Conservation (phyloP, 2,797 vertebrate species). For the Halcyon smyrnensis region DNA sequence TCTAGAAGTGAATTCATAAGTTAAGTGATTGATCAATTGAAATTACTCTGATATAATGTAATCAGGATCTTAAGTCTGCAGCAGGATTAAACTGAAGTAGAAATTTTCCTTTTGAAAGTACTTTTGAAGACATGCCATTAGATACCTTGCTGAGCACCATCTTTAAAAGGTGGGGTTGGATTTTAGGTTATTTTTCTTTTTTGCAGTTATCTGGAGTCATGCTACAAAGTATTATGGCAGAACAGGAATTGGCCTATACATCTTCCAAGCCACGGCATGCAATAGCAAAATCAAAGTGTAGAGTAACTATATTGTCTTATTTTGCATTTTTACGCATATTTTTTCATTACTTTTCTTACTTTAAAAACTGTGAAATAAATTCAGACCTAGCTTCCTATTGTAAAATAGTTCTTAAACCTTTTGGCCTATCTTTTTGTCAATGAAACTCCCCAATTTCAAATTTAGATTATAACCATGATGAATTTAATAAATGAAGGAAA, state of each 20-base stretch:
- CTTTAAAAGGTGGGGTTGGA: neutral
- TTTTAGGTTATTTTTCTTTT: neutral
- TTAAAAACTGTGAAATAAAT: neutral
- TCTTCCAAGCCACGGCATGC: neutral
- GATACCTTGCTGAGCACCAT: neutral
- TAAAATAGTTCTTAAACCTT: neutral
- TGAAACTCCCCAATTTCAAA: neutral
- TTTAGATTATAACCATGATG: neutral
- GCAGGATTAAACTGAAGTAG: neutral
- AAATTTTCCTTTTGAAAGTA: neutral
- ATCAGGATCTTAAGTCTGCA: neutral
- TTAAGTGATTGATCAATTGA: neutral
- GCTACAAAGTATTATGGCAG: neutral
- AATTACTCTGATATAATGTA: neutral
- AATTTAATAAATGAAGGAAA: neutral
- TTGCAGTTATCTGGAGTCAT: neutral
- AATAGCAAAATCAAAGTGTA: neutral
- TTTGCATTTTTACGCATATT: neutral
- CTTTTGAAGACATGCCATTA: neutral
- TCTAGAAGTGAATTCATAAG: neutral
- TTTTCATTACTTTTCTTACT: neutral
- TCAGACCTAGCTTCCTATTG: neutral
- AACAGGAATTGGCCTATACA: neutral
- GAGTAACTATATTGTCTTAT: neutral
- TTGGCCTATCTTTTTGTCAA: neutral